Base-by-base conservation (phyloP, 2,888 invertebrate species). In the Meiosimyza decipiens region DNA sequence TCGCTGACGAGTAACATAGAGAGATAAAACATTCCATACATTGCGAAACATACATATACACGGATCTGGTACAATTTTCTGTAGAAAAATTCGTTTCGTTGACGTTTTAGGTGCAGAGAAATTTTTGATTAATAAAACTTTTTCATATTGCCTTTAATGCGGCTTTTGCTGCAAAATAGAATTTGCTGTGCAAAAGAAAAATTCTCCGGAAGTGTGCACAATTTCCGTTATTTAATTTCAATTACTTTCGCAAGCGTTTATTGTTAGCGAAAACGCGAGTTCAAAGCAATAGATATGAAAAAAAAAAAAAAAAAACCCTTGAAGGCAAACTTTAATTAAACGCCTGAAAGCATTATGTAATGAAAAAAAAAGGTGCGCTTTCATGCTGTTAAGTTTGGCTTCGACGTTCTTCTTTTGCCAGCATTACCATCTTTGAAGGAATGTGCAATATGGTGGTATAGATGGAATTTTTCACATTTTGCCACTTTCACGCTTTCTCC, bases 191-290 rank as follows among this genome's bases (percentile, higher is more conserved):
- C 22, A 18, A 5, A 51, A 64, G 7, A 50, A 60, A n/a, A 60
- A 60, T 28, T 60, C 18, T 47, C 18, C 55, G 47, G 57, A 7
- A 55, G 16, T 18, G 40, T 13, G 67, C 6, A 55, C 55, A 47
- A 47, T 55, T 68, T 15, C 18, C 57, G 68, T 22, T 22, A 59
- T 68, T 68, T 49, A 68, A 59, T 68, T 68, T 49, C 68, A 68
- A 59, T 68, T 59, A 59, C 15, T 40, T 57, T 28, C 47, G 40
- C 40, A 40, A 40, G 40, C 40, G 40, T 40, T 40, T 40, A 9
- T 40, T 40, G 6, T 40, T 40, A 40, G 40, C 40, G 9, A 40
- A 40, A 40, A 40, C 40, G 40, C 40, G 40, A 40, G 9, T 40
- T 9, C 2, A 40, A 40, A 40, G 40, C 40, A 40, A 40, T 9